Evolutionary conservation across 2,113 vertebrate species (phyloP).

Genomic region (Crotalus viridis): DNA sequence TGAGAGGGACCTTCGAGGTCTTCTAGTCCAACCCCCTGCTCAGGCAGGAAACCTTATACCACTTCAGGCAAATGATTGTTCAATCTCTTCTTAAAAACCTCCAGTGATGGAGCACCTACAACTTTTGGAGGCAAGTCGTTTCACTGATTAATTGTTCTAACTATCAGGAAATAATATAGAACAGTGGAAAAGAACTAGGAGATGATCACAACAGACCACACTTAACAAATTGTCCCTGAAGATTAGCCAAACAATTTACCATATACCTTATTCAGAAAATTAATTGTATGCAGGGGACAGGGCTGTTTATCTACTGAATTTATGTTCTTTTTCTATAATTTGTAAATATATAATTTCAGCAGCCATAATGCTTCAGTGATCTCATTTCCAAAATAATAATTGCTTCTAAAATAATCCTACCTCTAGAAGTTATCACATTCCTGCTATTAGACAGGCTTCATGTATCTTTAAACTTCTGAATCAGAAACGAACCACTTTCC

Average conservation of each 20-base stretch:
- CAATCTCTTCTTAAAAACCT: neutral
- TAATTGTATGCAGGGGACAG: neutral
- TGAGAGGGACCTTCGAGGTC: neutral
- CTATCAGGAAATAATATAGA: neutral
- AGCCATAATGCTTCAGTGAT: neutral
- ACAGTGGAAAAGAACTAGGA: neutral
- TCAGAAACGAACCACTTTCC: slow-evolving; percentile 48
- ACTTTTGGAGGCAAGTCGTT: neutral
- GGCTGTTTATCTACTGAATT: neutral
- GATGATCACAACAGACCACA: neutral
- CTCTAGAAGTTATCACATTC: neutral
- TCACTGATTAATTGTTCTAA: neutral
- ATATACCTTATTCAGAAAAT: neutral
- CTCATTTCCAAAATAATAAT: neutral
- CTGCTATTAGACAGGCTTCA: slow-evolving; percentile 20
- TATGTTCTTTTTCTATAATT: neutral
- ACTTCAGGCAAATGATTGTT: neutral
- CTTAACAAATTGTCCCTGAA: neutral
- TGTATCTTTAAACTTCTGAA: slow-evolving; percentile 41
- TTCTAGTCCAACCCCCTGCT: too few relatives aligned
- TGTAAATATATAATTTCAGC: neutral
- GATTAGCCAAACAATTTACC: neutral
- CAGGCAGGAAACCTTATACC: neutral
- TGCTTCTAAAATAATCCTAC: neutral
- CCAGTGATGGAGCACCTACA: neutral